Base-by-base conservation (phyloP, 2,888 invertebrate species). In the Ectemnius continuus region DNA sequence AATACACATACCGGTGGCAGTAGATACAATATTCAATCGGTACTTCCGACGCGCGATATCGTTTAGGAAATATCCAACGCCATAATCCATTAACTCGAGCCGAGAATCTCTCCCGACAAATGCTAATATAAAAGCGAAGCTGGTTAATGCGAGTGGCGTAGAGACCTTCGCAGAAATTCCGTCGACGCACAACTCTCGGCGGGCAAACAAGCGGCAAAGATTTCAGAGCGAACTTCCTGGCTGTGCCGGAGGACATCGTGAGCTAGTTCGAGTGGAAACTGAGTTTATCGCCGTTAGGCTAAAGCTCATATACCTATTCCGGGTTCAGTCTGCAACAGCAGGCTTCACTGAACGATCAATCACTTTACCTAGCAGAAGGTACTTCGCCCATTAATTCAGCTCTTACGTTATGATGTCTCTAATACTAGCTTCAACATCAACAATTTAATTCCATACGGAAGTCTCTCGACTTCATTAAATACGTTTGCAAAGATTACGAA, bases 101-200 rank as follows among this genome's bases (percentile, higher is more conserved):
- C 8, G 8, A 11, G 8, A 36, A 36, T 8, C 6, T 36, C 5
- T 36, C 8, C 36, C 8, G 11, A 36, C 36, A 36, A 36, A 36
- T 36, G 2, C 36, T 36, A 36, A 36, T 36, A 36, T 36, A 11
- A 36, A 36, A 36, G 36, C 36, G 36, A 36, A 11, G 36, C 36
- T 36, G 36, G 0, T 36, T 36, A 11, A 1, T 14, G 36, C 0
- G 8, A 11, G n/a, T 23, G 28, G 46, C 62, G 59, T 70, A 70
- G 58, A 70, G 58, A 62, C 70, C 61, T 59, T 70, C 56, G 71
- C 52, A 13, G 56, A 70, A 71, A 66, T 71, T 16, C 26, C n/a
- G 16, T 11, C 28, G 36, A 18, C 5, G 26, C 16, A 16, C 36
- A 11, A 45, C 6, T 47, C 48, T 23, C 23, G 45, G 5, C 36